phyloP scores from a whole-genome alignment of 2,888 invertebrate species.

The Ariolimax columbianus region DNA sequence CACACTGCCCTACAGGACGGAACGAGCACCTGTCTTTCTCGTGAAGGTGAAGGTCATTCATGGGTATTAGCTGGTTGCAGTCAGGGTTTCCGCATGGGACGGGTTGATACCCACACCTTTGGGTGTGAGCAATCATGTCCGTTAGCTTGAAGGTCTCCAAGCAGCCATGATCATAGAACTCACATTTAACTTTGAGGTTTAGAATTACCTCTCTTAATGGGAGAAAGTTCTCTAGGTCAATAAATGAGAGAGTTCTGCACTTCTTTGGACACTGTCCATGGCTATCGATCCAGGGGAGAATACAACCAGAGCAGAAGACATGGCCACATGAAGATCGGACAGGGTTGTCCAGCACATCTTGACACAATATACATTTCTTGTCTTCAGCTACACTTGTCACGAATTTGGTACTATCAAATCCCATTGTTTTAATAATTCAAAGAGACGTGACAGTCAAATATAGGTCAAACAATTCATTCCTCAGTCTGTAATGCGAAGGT shows the following conservation, averaged over 20 bases:
- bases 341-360: conserved; percentile 70
- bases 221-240: conserved; percentile 66
- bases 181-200: conserved; percentile 67
- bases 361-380: conserved; percentile 67
- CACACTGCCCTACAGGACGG: conserved; percentile 66
- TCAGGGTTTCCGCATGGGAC: conserved; percentile 63
- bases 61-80: conserved; percentile 58
- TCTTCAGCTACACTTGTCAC: conserved; percentile 65
- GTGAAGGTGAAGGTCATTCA: conserved; percentile 59
- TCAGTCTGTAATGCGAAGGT: too few relatives aligned
- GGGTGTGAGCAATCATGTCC: conserved; percentile 61
- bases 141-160: conserved; percentile 58
- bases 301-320: conserved; percentile 70
- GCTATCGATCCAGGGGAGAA: conserved; percentile 67
- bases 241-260: conserved; percentile 60
- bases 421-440: conserved; percentile 69
- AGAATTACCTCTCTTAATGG: conserved; percentile 65
- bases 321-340: conserved; percentile 69
- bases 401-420: conserved; percentile 68
- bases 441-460: too few relatives aligned
- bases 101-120: conserved; percentile 61
- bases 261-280: conserved; percentile 65
- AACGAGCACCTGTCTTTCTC: conserved; percentile 61
- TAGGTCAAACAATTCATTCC: too few relatives aligned
- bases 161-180: conserved; percentile 65